Conservation (phyloP, 2,113 vertebrate species). For the Bubalus kerabau region DNA sequence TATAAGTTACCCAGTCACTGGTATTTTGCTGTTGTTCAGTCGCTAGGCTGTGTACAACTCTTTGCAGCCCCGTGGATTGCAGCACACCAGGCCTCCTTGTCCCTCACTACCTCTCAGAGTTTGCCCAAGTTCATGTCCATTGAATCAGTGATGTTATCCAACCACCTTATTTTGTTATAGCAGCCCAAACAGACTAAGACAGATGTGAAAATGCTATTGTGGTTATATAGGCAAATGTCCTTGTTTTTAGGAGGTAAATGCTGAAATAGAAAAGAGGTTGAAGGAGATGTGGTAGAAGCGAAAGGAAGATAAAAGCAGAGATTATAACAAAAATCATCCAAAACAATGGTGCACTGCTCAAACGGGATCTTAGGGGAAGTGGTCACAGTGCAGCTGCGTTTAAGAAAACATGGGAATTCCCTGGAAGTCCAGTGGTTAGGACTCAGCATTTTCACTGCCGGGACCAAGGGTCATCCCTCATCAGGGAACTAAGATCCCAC, state of each 20-base stretch:
- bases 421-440: background rate
- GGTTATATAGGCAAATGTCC: background rate
- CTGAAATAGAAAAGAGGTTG: background rate
- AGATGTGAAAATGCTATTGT: background rate
- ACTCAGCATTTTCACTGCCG: background rate
- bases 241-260: background rate
- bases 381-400: background rate
- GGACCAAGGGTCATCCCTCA: background rate
- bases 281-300: background rate
- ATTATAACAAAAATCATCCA: background rate
- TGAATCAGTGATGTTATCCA: background rate
- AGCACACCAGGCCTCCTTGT: background rate
- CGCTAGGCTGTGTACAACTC: background rate
- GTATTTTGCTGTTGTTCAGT: background rate
- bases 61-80: background rate
- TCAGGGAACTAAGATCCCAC: background rate
- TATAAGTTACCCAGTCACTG: background rate
- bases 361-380: background rate
- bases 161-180: background rate
- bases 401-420: background rate
- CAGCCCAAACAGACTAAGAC: too few relatives aligned
- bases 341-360: background rate
- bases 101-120: background rate
- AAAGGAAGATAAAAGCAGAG: background rate
- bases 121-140: background rate